These are phyloP conservation scores for Delichon dasypus DNA, from an alignment of 2,797 vertebrate genomes.

Conservation along the genomic window DNA sequence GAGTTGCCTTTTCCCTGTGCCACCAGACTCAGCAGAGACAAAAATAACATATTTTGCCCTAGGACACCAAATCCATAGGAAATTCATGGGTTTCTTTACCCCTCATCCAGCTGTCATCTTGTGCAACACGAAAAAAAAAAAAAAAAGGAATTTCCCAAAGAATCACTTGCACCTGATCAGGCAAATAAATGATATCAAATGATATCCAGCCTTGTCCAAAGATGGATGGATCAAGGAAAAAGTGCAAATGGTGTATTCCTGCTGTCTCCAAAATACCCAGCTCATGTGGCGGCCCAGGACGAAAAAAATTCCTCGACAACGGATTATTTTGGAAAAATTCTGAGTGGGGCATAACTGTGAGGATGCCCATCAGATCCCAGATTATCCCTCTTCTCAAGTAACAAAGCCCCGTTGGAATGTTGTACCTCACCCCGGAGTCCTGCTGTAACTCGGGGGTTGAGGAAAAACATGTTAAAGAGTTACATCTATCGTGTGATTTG, in stretches of 20 bases:
- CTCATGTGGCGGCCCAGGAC: neutral
- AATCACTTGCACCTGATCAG: neutral
- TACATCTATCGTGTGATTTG: neutral
- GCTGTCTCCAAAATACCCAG: neutral
- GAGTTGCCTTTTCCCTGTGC: neutral
- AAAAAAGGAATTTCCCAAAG: neutral
- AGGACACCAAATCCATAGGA: neutral
- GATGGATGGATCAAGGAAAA: neutral
- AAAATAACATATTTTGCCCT: neutral
- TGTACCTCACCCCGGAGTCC: neutral
- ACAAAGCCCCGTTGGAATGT: accelerated
- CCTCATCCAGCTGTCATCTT: neutral
- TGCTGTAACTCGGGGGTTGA: neutral
- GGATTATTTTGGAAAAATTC: neutral
- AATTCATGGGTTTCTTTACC: neutral
- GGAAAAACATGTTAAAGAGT: neutral
- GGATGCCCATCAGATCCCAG: neutral
- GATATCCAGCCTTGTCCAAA: neutral
- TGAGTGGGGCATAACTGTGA: neutral
- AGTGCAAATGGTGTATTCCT: accelerated
- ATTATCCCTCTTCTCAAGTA: neutral
- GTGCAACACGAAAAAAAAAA: no score
- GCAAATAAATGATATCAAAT: neutral
- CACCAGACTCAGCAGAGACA: neutral
- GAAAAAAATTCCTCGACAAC: accelerated